These are phyloP conservation scores for Patella ulyssiponensis DNA, from an alignment of 2,888 invertebrate genomes.

Conservation along the genomic window DNA sequence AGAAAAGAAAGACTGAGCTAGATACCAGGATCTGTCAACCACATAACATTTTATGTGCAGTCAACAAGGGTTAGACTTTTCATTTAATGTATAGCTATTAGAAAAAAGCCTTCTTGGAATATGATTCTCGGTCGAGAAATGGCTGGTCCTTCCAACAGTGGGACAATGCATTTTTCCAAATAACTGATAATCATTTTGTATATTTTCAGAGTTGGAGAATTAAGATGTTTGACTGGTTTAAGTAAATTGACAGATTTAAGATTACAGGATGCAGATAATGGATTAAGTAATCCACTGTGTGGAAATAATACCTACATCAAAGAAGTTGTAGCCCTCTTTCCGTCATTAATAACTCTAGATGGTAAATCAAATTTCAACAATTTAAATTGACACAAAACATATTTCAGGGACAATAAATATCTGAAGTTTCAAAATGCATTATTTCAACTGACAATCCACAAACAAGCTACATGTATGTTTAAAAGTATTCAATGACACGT, in stretches of 20 bases:
- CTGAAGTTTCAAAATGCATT: not conserved
- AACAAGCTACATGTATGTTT: no score
- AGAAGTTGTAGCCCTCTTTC: constrained; percentile 55
- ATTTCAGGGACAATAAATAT: no score
- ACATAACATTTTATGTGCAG: no score
- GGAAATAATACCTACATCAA: constrained; percentile 49
- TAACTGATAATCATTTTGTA: not conserved
- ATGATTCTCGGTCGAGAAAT: not conserved
- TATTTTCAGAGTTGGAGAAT: constrained; percentile 51
- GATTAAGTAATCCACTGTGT: constrained; percentile 64
- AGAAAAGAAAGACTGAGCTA: no score
- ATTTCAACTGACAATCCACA: not conserved
- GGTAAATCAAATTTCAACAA: constrained; percentile 43
- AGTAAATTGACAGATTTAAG: constrained; percentile 58
- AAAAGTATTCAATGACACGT: no score
- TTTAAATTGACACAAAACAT: no score
- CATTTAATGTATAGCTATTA: no score
- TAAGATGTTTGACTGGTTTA: constrained; percentile 55
- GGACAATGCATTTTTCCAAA: not conserved
- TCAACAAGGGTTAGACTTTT: no score
- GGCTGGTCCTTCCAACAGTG: not conserved
- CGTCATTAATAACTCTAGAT: constrained; percentile 55
- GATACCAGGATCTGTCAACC: no score
- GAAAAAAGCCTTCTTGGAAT: not conserved
- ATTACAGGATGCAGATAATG: constrained; percentile 51